Evolutionary conservation across 1,140 invertebrate genomes (phyloP).

Genomic region (Philotrypesis tridentata): DNA sequence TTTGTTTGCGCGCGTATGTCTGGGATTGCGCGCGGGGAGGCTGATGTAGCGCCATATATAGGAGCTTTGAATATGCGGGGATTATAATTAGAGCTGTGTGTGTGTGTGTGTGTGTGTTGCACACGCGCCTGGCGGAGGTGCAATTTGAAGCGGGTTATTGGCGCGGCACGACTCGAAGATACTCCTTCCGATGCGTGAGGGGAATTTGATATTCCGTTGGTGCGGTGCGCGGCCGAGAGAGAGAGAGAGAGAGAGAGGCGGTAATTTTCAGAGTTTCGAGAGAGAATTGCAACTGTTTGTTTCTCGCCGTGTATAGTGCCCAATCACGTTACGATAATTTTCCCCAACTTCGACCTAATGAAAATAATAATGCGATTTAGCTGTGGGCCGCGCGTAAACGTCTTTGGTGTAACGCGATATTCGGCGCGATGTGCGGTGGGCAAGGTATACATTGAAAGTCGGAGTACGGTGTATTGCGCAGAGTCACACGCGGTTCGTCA

Average conservation of each 20-base stretch:
- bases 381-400: no score
- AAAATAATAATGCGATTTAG: no score
- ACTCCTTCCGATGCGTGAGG: neutral
- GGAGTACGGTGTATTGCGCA: no score
- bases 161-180: neutral
- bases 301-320: no score
- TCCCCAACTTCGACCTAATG: no score
- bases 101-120: neutral
- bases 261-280: neutral
- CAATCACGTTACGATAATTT: no score
- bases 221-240: no score
- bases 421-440: no score
- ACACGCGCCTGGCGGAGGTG: neutral
- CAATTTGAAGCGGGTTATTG: neutral
- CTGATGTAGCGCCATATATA: neutral
- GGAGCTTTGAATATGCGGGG: neutral
- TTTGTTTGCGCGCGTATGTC: no score
- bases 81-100: neutral
- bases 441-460: no score
- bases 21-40: neutral
- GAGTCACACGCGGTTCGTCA: no score
- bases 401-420: no score
- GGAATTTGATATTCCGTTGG: neutral
- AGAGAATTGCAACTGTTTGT: neutral
- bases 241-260: neutral